phyloP scores from a whole-genome alignment of 2,888 invertebrate genomes.

The Troilus luridus region DNA sequence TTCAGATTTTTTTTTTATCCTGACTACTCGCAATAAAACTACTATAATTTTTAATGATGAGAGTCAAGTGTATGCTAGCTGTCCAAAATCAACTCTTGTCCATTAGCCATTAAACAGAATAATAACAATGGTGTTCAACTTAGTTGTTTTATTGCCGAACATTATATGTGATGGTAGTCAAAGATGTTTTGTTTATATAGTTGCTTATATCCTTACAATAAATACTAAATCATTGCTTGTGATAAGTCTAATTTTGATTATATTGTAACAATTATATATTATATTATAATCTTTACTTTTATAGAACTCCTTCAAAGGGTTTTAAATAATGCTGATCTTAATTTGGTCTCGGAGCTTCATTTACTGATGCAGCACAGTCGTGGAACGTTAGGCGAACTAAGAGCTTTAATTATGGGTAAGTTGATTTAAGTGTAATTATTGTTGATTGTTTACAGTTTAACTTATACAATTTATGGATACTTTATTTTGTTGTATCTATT shows the following conservation, averaged over 20 bases:
- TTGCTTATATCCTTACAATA: not conserved
- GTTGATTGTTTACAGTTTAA: no score
- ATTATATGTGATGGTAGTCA: no score
- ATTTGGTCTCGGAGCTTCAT: slow-evolving; percentile 72
- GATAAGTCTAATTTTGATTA: not conserved
- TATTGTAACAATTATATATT: not conserved
- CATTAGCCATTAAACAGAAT: no score
- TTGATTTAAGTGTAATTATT: not conserved
- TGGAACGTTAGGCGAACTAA: slow-evolving; percentile 73
- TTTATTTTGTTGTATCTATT: no score
- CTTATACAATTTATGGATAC: no score
- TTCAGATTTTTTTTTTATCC: no score
- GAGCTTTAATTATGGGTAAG: slow-evolving; percentile 71
- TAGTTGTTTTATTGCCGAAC: no score
- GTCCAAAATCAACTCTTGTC: no score
- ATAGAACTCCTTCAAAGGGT: slow-evolving; percentile 67
- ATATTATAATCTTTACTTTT: slow-evolving; percentile 57
- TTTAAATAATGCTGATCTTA: slow-evolving; percentile 72
- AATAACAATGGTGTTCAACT: no score
- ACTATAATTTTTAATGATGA: no score
- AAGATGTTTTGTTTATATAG: not conserved
- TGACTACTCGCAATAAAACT: no score
- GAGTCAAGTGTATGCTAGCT: no score
- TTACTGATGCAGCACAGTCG: slow-evolving; percentile 72
- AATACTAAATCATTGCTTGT: not conserved